Conservation (phyloP, 2,888 invertebrate species). For the Deroplatys truncata region DNA sequence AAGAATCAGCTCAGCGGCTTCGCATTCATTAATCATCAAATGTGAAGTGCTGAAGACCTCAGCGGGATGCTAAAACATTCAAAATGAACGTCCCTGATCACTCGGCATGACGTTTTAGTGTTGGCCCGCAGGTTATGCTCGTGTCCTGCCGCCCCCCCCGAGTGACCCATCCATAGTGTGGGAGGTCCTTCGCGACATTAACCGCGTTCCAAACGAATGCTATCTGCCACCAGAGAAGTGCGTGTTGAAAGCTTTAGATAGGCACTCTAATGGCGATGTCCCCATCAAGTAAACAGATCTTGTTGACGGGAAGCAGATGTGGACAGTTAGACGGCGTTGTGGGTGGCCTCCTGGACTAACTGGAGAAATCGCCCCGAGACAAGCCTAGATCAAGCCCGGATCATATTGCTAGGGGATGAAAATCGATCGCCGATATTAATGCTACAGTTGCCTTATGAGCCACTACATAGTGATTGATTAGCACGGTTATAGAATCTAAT, state of each 20-base stretch:
- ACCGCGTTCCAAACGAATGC: not conserved
- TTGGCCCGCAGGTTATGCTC: not conserved
- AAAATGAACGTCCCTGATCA: not conserved
- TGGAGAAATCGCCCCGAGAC: too few species aligned
- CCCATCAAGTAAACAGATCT: not conserved
- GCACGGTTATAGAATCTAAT: too few species aligned
- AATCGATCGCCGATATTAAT: too few species aligned
- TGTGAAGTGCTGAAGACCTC: too few species aligned
- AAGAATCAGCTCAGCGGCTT: too few species aligned
- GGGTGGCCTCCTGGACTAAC: not conserved
- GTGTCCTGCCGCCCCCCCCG: not conserved
- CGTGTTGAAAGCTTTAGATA: not conserved
- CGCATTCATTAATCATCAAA: too few species aligned
- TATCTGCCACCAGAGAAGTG: not conserved
- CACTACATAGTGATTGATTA: too few species aligned
- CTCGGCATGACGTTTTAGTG: not conserved
- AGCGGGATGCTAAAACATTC: not conserved
- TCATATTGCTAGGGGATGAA: not conserved
- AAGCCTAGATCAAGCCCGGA: not conserved
- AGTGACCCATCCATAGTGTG: not conserved
- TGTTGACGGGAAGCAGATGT: not conserved
- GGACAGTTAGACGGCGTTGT: not conserved
- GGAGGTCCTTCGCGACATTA: not conserved
- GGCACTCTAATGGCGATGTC: not conserved
- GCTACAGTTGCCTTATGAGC: too few species aligned